Conservation (phyloP, 2,888 invertebrate genomes). For the Lithophane ornitopus region DNA sequence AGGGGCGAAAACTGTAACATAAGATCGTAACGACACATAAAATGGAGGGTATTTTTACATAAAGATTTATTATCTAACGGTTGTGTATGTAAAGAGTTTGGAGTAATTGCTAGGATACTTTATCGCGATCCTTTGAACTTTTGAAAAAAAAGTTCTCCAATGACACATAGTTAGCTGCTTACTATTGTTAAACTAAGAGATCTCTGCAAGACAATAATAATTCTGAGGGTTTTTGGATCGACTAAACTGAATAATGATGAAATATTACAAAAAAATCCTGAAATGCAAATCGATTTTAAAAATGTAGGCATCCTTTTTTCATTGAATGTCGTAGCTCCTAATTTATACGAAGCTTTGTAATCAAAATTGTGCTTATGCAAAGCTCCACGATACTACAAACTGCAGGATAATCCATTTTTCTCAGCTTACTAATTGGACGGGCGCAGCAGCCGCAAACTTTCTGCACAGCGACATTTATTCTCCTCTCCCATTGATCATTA, state of each 20-base stretch:
- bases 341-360: slow-evolving; percentile 9
- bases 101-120: slow-evolving; percentile 6
- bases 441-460: slow-evolving; percentile 36
- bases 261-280: background rate
- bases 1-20: slow-evolving; percentile 59
- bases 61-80: slow-evolving; percentile 40
- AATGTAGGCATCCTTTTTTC: fast-evolving
- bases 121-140: background rate
- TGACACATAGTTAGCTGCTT: background rate
- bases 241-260: background rate
- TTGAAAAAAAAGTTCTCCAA: background rate
- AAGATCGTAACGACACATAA: slow-evolving; percentile 58
- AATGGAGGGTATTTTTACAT: slow-evolving; percentile 52
- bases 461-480: slow-evolving; percentile 29
- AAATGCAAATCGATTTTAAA: background rate
- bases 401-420: slow-evolving; percentile 57
- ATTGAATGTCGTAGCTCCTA: too few relatives aligned
- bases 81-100: background rate
- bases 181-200: background rate
- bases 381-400: slow-evolving; percentile 36
- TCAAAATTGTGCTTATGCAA: slow-evolving; percentile 30
- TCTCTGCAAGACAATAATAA: too few relatives aligned
- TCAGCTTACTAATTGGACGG: slow-evolving; percentile 57
- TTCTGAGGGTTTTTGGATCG: background rate
- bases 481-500: slow-evolving; percentile 43